Evolutionary conservation across 2,888 invertebrate species (phyloP).

Genomic region (Agrilus cyanescens): DNA sequence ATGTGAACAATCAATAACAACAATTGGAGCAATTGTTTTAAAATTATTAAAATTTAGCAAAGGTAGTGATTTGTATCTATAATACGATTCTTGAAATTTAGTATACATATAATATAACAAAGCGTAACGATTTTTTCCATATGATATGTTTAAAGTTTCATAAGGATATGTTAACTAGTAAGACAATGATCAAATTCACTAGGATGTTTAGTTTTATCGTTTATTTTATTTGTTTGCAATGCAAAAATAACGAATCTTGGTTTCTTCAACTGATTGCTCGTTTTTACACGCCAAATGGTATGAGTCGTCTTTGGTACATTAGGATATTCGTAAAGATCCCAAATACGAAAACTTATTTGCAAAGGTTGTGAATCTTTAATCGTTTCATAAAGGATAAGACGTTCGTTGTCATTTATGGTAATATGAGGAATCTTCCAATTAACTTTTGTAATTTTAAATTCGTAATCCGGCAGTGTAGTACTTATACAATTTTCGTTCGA

Average conservation of each 20-base stretch:
- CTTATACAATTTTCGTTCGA: not conserved
- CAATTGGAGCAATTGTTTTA: constrained; percentile 8
- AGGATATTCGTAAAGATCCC: too few species aligned
- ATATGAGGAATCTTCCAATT: not conserved
- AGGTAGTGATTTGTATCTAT: constrained; percentile 8
- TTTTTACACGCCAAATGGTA: not conserved
- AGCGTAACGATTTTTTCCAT: constrained; percentile 16
- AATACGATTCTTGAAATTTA: constrained; percentile 16
- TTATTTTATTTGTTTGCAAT: constrained; percentile 25
- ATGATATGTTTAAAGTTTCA: constrained; percentile 21
- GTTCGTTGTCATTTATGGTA: too few species aligned
- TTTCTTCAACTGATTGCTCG: constrained; percentile 13
- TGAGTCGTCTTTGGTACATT: too few species aligned
- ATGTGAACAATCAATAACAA: constrained; percentile 16
- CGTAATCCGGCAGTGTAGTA: not conserved
- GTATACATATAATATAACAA: constrained; percentile 16
- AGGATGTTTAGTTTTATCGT: constrained; percentile 17
- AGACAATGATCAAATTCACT: constrained; percentile 16
- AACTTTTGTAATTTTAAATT: not conserved
- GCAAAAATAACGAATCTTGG: too few species aligned
- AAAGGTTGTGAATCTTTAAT: too few species aligned
- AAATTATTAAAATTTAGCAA: constrained; percentile 5
- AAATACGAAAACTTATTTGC: too few species aligned
- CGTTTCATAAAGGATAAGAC: too few species aligned
- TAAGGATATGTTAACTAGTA: constrained; percentile 26